Evolutionary conservation across 2,113 vertebrate genomes (phyloP), one percentile per base, ranked within the genome.

Genomic region (Nymphicus hollandicus): DNA sequence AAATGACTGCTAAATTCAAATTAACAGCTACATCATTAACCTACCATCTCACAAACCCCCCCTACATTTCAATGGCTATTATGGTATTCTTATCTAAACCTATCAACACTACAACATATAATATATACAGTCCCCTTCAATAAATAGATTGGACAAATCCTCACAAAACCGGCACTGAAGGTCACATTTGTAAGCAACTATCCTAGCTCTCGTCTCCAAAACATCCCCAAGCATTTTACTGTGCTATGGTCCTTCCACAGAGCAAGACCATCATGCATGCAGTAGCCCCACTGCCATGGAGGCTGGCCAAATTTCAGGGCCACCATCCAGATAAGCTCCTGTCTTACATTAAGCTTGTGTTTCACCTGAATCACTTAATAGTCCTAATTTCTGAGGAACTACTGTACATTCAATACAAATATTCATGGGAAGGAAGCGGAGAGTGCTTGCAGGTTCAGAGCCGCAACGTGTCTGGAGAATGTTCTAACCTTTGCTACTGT

Each of bases 1-100:
- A 98, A 98, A 98, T 81, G 97, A 97, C 97, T 97, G 95, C 97
- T 97, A 97, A 98, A 98, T 98, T 98, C 97, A 97, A 98, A 98
- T 98, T 97, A 98, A 97, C 58, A 43, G 91, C 96, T 95, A 97
- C 97, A 97, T 98, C 95, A 97, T 98, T 98, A 98, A 96, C 94
- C 96, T 91, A 96, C 97, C 88, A 98, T 97, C 97, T 97, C 96
- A 95, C 95, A 68, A 73, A 24, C 55, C 19, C 60, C 88, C 58
- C 58, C 72, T 33, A 28, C 86, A 92, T 96, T 96, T 95, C 96
- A 96, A 88, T 93, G 27, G 93, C 91, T 96, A 93, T 96, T 97
- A 96, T 55, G 90, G 95, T 89, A n/a, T 31, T 95, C 96, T 97
- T 95, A 97, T 94, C 85, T 31, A 97, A 95, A 97, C 65, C 91